Base-by-base conservation (phyloP, 2,113 vertebrate genomes). In the Tilapia sparmanii region DNA sequence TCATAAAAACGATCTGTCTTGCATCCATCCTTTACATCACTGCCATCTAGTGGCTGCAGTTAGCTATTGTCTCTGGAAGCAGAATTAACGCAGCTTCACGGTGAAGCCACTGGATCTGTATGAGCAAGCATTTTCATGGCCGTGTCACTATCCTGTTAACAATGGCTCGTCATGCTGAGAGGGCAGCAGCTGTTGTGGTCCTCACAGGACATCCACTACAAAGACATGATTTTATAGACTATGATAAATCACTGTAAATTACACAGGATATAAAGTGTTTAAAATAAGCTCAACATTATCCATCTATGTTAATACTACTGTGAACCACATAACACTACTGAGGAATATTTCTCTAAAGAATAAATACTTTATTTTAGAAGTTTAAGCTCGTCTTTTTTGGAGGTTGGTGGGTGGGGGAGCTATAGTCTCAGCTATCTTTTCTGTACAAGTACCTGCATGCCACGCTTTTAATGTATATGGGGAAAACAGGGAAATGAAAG, bases 351-450 rank as follows among this genome's bases (percentile, higher is more conserved):
- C 16, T 35, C 59, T 33, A 33, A 18, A 63, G 59, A 63, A 35
- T 63, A n/a, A 63, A 63, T 0, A 1, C 10, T 63, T 63, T 63
- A 63, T 33, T 59, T 59, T 59, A 59, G 57, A 63, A 63, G 16
- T 63, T 7, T 7, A 63, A 11, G 6, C 59, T 63, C 0, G 1
- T 33, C 5, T 33, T 19, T 33, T 63, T 1, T 33, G 15, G 59
- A 10, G 29, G 29, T 19, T 33, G 59, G 29, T 33, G 29, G 29
- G 9, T 63, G 16, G 59, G 59, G 29, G 59, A 33, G 59, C 2
- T 63, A 63, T 35, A 63, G 59, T 63, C 31, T 63, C 18, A 63
- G 9, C 59, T 33, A 33, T 63, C 29, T 16, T 63, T 63, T 63
- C 29, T 63, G 29, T 61, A 61, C 29, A 63, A 3, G 59, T 35